phyloP scores from a whole-genome alignment of 1,140 invertebrate genomes.

The Andricus grossulariae region DNA sequence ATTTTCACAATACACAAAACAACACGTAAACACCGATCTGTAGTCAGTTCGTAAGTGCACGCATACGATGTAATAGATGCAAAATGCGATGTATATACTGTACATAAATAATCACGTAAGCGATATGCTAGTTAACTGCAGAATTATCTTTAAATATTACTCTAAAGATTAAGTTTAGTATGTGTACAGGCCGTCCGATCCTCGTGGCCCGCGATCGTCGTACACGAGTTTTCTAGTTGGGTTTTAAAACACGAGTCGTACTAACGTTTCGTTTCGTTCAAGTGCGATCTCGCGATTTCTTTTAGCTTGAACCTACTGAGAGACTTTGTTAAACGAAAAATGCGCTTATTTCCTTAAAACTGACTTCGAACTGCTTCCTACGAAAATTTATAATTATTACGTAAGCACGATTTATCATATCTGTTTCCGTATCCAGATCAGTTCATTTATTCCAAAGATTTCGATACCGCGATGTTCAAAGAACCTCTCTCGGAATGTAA shows the following conservation, averaged over 20 bases:
- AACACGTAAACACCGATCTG: conserved; percentile 41
- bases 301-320: not conserved
- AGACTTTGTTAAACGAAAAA: conserved; percentile 22
- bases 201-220: conserved; percentile 50
- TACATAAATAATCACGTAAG: conserved; percentile 64
- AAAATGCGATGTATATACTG: conserved; percentile 67
- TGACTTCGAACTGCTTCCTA: conserved; percentile 25
- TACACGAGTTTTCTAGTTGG: conserved; percentile 31
- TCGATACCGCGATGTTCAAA: no score
- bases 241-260: conserved; percentile 28
- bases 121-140: conserved; percentile 60
- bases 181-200: conserved; percentile 60
- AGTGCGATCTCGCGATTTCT: conserved; percentile 19
- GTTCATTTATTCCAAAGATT: not conserved
- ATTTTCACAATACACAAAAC: conserved; percentile 54
- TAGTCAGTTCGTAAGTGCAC: conserved; percentile 34
- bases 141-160: conserved; percentile 72
- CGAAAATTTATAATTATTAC: conserved; percentile 8
- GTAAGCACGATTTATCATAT: not conserved
- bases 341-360: conserved; percentile 17
- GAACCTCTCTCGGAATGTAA: no score
- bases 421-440: not conserved
- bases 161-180: conserved; percentile 65
- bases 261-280: conserved; percentile 34
- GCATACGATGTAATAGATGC: conserved; percentile 43